Evolutionary conservation across 1,140 invertebrate species (phyloP).

Genomic region (Heliothis subflexa): DNA sequence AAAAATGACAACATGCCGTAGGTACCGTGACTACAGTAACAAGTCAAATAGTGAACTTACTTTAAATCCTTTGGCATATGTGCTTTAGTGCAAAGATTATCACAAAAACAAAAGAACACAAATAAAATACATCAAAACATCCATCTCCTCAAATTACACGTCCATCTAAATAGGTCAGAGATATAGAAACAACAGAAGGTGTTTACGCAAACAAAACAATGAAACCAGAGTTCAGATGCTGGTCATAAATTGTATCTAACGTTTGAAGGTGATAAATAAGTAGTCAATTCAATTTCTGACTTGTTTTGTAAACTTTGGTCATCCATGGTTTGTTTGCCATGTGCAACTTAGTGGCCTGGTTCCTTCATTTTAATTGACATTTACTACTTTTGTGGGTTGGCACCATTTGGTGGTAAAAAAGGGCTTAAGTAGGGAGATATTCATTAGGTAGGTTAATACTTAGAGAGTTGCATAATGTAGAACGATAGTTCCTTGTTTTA

Average conservation of each 20-base stretch:
- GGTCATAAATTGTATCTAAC: neutral
- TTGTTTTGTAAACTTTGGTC: slow-evolving; percentile 27
- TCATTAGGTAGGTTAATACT: too few species aligned
- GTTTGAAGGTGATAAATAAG: slow-evolving; percentile 13
- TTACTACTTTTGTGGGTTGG: slow-evolving; percentile 9
- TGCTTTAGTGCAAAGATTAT: neutral
- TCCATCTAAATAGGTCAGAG: slow-evolving; percentile 1
- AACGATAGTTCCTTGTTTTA: too few species aligned
- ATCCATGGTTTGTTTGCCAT: slow-evolving; percentile 1
- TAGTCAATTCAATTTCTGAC: slow-evolving; percentile 24
- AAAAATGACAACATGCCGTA: too few species aligned
- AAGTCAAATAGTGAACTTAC: too few species aligned
- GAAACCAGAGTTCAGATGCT: neutral
- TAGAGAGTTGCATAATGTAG: too few species aligned
- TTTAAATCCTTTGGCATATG: too few species aligned
- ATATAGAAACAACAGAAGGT: neutral
- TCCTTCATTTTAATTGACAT: slow-evolving; percentile 18
- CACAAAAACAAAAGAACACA: neutral
- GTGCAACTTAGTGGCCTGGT: neutral
- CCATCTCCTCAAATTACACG: neutral
- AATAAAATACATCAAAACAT: neutral
- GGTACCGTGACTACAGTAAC: too few species aligned
- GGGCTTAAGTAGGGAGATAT: too few species aligned
- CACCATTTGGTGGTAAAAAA: too few species aligned
- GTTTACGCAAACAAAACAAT: slow-evolving; percentile 12